Conservation (phyloP, 2,113 vertebrate genomes). For the Thalassarche chlororhynchos region DNA sequence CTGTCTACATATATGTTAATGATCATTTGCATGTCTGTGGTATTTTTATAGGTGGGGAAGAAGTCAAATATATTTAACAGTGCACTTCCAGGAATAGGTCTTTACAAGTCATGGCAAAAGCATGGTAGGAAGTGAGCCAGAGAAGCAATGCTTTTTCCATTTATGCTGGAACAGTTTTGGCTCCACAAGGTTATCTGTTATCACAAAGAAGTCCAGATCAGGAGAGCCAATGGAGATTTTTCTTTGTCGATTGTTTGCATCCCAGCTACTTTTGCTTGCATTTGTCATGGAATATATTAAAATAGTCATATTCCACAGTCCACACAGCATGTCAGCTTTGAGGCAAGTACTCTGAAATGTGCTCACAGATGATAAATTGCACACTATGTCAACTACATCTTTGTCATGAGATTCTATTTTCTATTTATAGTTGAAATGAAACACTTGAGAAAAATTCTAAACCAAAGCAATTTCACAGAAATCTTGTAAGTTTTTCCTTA, state of each 20-base stretch:
- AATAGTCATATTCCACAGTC: conserved; percentile 9
- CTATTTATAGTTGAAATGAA: conserved; percentile 74
- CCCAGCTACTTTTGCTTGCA: conserved; percentile 17
- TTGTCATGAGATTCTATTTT: conserved; percentile 57
- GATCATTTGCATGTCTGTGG: conserved; percentile 39
- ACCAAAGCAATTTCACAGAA: conserved; percentile 71
- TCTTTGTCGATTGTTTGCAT: conserved; percentile 39
- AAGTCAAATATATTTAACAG: conserved; percentile 25
- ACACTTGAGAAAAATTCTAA: conserved; percentile 60
- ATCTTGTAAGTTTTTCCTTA: conserved; percentile 53
- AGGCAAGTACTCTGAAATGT: conserved; percentile 50
- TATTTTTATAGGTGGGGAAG: conserved; percentile 50
- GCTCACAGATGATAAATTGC: conserved; percentile 66
- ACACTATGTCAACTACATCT: conserved; percentile 55
- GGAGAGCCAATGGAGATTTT: conserved; percentile 5
- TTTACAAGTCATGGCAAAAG: conserved; percentile 61
- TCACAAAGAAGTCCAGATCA: conserved; percentile 11
- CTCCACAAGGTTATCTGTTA: conserved; percentile 16
- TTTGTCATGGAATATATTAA: conserved; percentile 50
- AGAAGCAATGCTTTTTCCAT: background rate
- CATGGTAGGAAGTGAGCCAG: background rate
- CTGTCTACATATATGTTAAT: background rate
- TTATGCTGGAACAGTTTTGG: background rate
- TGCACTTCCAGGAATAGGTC: conserved; percentile 16
- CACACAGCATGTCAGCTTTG: conserved; percentile 57